These are phyloP conservation scores for Theristicus caerulescens DNA, from an alignment of 2,113 vertebrate species.

Conservation along the genomic window DNA sequence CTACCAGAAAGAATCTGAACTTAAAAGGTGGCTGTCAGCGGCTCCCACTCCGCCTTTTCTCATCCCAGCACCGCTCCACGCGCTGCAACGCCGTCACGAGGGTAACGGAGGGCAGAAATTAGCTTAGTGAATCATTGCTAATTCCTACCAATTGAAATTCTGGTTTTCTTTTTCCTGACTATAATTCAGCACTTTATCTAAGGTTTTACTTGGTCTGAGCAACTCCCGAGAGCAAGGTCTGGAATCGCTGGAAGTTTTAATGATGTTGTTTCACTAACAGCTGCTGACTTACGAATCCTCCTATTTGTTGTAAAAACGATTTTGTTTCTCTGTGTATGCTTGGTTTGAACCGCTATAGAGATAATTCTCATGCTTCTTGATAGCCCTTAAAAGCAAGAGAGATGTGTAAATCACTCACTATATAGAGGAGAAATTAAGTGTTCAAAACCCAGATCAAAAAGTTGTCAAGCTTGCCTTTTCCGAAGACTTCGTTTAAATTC, in stretches of 20 bases:
- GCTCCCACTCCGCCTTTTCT: background rate
- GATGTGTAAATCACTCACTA: background rate
- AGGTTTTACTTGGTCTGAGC: slow-evolving; percentile 12
- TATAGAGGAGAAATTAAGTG: background rate
- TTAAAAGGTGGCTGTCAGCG: background rate
- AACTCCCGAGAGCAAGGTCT: background rate
- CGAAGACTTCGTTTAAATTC: background rate
- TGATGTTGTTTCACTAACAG: background rate
- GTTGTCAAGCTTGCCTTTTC: background rate
- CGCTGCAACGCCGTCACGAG: fast-evolving
- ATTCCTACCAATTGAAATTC: slow-evolving; percentile 26
- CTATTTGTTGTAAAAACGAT: background rate
- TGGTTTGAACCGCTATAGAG: background rate
- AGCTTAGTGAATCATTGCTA: slow-evolving; percentile 23
- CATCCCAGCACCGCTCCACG: background rate
- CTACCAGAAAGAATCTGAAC: background rate
- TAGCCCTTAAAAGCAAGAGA: background rate
- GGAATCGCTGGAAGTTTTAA: slow-evolving; percentile 9
- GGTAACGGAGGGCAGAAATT: background rate
- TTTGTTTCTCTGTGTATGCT: background rate
- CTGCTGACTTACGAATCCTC: background rate
- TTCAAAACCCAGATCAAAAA: slow-evolving; percentile 14
- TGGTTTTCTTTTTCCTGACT: slow-evolving; percentile 7
- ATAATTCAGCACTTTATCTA: slow-evolving; percentile 37
- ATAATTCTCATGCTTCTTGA: background rate